Percentiles rank a stretch among this genome's conserved stretches.
Conservation (phyloP, 2,888 invertebrate genomes). For the Chymomyza procnemis region DNA sequence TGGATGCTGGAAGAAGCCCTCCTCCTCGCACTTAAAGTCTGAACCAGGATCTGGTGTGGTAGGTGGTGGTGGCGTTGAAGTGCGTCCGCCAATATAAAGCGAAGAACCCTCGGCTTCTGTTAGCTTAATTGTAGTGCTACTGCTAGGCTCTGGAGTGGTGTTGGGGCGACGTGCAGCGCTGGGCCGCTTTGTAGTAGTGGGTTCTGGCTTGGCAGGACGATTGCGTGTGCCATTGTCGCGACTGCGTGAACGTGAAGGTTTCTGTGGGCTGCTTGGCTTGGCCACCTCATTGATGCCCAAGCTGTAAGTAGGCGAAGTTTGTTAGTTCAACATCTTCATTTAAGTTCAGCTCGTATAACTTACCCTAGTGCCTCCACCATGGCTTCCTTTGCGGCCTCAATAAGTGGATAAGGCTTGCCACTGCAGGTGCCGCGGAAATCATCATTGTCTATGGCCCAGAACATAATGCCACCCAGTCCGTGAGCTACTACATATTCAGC, state of each 20-base stretch:
- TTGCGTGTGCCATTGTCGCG: conserved; percentile 64
- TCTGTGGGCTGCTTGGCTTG: conserved; percentile 69
- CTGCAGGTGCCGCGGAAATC: conserved; percentile 95
- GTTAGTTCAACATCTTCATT: neutral
- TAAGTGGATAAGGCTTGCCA: conserved; percentile 91
- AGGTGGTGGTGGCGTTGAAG: conserved; percentile 83
- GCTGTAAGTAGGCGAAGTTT: conserved; percentile 40
- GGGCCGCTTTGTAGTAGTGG: conserved; percentile 44
- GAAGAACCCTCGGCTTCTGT: conserved; percentile 72
- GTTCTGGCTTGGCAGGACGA: conserved; percentile 59
- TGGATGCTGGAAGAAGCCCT: conserved; percentile 95
- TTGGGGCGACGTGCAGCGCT: conserved; percentile 41
- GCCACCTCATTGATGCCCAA: conserved; percentile 77
- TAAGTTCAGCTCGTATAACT: no score
- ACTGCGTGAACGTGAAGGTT: conserved; percentile 71
- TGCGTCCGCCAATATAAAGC: conserved; percentile 75
- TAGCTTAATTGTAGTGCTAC: conserved; percentile 74
- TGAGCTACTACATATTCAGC: conserved; percentile 91
- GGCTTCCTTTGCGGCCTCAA: conserved; percentile 93
- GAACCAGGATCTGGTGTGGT: conserved; percentile 93
- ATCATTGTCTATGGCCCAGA: conserved; percentile 91
- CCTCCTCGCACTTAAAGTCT: conserved; percentile 94
- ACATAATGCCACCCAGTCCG: conserved; percentile 86
- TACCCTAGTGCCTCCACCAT: conserved; percentile 84
- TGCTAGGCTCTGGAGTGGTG: conserved; percentile 55